Conservation (phyloP, 2,888 invertebrate species). For the Anthophora plumipes region DNA sequence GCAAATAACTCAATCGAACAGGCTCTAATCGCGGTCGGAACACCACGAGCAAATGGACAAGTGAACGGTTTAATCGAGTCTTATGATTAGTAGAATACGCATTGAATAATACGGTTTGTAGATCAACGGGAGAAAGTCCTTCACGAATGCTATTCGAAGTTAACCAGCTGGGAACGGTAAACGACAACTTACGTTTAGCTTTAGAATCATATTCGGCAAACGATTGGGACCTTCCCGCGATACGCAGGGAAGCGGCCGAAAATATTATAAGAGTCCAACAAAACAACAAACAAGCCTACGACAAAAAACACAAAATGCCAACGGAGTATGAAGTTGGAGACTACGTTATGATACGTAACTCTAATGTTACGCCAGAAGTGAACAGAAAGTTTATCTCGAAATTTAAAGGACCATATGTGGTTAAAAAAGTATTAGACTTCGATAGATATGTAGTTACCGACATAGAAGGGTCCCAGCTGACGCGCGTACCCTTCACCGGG, state of each 20-base stretch:
- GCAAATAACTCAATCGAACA: constrained; percentile 5
- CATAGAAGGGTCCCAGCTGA: too few species aligned
- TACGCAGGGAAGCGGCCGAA: background rate
- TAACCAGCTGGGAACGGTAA: background rate
- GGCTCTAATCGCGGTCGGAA: constrained; percentile 18
- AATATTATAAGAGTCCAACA: background rate
- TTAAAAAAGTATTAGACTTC: too few species aligned
- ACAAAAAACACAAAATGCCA: background rate
- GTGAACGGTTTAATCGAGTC: constrained; percentile 19
- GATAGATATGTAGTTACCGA: too few species aligned
- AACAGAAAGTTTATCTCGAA: too few species aligned
- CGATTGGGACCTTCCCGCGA: background rate
- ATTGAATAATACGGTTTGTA: background rate
- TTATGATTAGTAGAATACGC: constrained; percentile 1
- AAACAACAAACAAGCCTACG: background rate
- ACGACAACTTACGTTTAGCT: background rate
- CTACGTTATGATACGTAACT: constrained; percentile 9
- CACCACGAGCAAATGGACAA: constrained; percentile 24
- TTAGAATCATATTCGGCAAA: background rate
- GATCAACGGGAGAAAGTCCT: background rate
- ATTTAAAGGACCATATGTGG: background rate
- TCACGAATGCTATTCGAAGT: background rate
- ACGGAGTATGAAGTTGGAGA: background rate
- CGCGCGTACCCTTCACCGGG: too few species aligned
- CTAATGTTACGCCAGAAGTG: background rate